A percentile compares a stretch with the other conserved stretches of the same genome.
Evolutionary conservation across 1,140 invertebrate genomes (phyloP).

Genomic region (Leptopilina clavipes): DNA sequence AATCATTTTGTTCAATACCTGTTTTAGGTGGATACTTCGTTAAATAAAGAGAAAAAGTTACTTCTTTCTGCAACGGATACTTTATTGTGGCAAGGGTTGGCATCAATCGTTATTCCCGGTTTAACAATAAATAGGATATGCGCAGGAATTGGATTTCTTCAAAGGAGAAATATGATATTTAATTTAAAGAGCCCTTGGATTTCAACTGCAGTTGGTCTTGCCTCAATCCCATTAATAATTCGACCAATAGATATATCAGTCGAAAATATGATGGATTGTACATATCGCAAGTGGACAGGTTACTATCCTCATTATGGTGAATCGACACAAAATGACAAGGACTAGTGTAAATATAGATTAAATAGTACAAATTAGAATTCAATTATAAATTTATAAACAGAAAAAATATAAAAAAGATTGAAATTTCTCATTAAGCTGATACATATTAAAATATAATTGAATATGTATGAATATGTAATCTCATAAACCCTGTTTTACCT

Average conservation of each 20-base stretch:
- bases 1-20: conserved; percentile 31
- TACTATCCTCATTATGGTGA: conserved; percentile 62
- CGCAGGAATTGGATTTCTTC: conserved; percentile 76
- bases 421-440: too few relatives aligned
- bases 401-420: too few relatives aligned
- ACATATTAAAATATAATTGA: too few relatives aligned
- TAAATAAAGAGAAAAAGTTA: conserved; percentile 71
- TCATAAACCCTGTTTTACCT: too few relatives aligned
- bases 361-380: too few relatives aligned
- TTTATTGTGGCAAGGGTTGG: conserved; percentile 93
- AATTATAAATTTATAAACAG: too few relatives aligned
- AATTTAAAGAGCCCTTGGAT: conserved; percentile 78
- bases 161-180: conserved; percentile 73
- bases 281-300: conserved; percentile 74
- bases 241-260: conserved; percentile 91
- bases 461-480: too few relatives aligned
- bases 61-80: conserved; percentile 86
- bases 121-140: conserved; percentile 94
- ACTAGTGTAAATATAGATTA: too few relatives aligned
- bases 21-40: conserved; percentile 54
- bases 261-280: conserved; percentile 86
- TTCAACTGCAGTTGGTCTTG: conserved; percentile 87
- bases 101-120: conserved; percentile 93
- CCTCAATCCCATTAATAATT: conserved; percentile 93
- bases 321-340: background rate